Conservation (phyloP, 2,113 vertebrate species). For the Baryphthengus martii region DNA sequence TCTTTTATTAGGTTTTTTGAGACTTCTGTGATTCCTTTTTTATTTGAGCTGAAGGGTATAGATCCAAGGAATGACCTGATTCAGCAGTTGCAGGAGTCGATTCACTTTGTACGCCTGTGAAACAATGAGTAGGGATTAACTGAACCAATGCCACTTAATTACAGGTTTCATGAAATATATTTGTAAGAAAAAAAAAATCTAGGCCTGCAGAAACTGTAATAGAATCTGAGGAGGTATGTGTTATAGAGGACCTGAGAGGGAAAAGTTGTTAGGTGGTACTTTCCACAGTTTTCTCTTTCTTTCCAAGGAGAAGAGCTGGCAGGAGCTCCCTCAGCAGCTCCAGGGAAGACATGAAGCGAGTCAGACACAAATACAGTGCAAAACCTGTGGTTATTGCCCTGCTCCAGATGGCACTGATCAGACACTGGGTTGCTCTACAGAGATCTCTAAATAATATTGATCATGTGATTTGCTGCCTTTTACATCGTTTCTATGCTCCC, state of each 20-base stretch:
- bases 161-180: neutral
- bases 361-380: neutral
- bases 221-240: neutral
- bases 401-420: neutral
- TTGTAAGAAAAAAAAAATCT: neutral
- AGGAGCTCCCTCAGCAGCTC: neutral
- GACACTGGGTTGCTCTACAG: neutral
- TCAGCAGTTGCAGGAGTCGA: neutral
- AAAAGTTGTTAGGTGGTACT: neutral
- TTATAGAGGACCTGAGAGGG: neutral
- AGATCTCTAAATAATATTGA: neutral
- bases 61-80: neutral
- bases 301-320: neutral
- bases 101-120: neutral
- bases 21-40: neutral
- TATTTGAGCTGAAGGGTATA: neutral
- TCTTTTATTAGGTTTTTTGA: neutral
- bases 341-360: neutral
- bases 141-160: neutral
- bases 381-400: neutral
- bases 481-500: neutral
- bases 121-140: neutral
- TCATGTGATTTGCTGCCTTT: neutral
- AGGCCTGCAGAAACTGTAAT: neutral
- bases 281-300: neutral